Percentiles rank a stretch among this genome's conserved stretches.
These are phyloP conservation scores for Ameiurus melas DNA, from an alignment of 2,113 vertebrate species.

Conservation along the genomic window DNA sequence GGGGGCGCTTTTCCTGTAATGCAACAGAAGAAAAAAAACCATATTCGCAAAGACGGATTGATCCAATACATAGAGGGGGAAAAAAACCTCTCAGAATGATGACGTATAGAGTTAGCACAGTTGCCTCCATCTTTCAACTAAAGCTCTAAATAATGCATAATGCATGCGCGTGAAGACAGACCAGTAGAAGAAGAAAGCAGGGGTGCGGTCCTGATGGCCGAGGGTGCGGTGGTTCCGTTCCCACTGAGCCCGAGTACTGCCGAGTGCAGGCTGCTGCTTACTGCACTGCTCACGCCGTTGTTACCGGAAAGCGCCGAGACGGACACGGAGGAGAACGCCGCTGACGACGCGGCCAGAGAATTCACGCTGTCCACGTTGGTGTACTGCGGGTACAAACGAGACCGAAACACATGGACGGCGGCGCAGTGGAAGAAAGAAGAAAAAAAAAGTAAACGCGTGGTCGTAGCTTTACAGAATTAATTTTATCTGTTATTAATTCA, in stretches of 20 bases:
- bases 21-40: neutral
- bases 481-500: neutral
- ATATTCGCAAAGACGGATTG: neutral
- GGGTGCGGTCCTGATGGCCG: slow-evolving; percentile 74
- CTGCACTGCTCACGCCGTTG: slow-evolving; percentile 59
- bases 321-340: slow-evolving; percentile 74
- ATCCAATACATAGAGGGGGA: neutral
- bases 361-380: slow-evolving; percentile 79
- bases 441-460: too few relatives aligned
- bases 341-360: slow-evolving; percentile 78
- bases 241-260: slow-evolving; percentile 79
- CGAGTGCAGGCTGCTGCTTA: slow-evolving; percentile 69
- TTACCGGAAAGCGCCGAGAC: slow-evolving; percentile 67
- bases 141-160: neutral
- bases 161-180: slow-evolving; percentile 25
- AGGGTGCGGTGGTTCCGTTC: slow-evolving; percentile 75
- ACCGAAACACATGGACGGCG: too few relatives aligned
- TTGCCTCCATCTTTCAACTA: neutral
- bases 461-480: neutral
- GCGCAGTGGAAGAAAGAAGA: too few relatives aligned
- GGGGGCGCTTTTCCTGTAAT: slow-evolving; percentile 91
- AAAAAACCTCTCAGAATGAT: neutral
- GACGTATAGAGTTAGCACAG: neutral
- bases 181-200: slow-evolving; percentile 87
- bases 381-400: slow-evolving; percentile 70